phyloP scores from a whole-genome alignment of 2,888 invertebrate genomes.

The Pyrochroa serraticornis region DNA sequence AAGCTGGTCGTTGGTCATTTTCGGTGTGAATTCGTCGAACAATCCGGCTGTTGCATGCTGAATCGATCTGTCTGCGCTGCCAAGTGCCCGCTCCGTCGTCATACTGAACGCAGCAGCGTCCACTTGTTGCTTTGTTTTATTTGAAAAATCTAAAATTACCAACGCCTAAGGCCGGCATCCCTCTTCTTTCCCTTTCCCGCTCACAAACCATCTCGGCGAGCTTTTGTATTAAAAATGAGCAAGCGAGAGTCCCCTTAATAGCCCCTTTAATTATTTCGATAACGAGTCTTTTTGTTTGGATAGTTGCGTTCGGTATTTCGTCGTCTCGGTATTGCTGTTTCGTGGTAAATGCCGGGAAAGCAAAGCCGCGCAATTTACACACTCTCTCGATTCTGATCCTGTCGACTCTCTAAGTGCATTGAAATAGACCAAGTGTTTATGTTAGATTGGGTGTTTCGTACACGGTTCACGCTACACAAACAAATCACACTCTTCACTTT shows the following conservation, averaged over 20 bases:
- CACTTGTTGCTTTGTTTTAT: conserved; percentile 20
- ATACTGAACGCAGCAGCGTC: conserved; percentile 23
- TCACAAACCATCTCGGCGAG: too few species aligned
- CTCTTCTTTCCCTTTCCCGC: neutral
- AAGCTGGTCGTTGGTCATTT: conserved; percentile 8
- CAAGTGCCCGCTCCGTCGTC: conserved; percentile 20
- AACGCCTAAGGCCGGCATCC: neutral
- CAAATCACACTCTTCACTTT: too few species aligned
- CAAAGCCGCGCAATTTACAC: conserved; percentile 3
- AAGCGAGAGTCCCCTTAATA: neutral
- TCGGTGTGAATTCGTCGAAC: conserved; percentile 6
- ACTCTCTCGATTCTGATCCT: conserved; percentile 3
- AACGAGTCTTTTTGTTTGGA: too few species aligned
- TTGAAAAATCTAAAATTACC: conserved; percentile 13
- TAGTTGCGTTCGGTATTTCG: too few species aligned
- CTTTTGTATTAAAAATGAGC: conserved; percentile 1
- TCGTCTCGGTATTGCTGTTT: too few species aligned
- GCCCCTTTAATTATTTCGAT: conserved; percentile 11
- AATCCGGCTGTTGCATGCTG: conserved; percentile 18
- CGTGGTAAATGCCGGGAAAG: too few species aligned
- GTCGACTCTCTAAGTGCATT: conserved; percentile 7
- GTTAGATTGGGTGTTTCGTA: neutral
- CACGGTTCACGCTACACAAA: too few species aligned
- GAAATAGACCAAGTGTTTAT: conserved; percentile 14
- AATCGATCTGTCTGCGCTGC: conserved; percentile 28